Conservation (phyloP, 92 coral and sea anemone genomes). For the Desmophyllum pertusum region DNA sequence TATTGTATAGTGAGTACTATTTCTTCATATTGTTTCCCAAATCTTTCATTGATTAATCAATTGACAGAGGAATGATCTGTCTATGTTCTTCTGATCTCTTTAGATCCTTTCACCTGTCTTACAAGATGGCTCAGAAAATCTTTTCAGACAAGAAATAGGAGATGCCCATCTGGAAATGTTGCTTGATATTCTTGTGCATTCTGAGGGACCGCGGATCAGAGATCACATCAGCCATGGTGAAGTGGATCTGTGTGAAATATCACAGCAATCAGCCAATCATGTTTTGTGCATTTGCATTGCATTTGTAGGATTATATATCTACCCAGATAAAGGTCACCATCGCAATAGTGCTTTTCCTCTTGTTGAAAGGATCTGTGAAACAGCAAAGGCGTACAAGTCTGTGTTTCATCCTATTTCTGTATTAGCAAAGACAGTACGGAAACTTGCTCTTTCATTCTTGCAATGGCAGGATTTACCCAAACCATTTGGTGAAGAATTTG, state of each 20-base stretch:
- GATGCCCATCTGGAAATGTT: constrained; percentile 69
- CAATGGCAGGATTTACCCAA: constrained; percentile 56
- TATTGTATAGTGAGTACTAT: neutral
- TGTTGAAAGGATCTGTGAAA: constrained; percentile 36
- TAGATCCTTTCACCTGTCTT: constrained; percentile 86
- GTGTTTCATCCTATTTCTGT: constrained; percentile 79
- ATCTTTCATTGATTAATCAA: neutral
- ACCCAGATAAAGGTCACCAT: neutral
- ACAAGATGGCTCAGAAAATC: constrained; percentile 74
- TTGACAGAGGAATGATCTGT: neutral
- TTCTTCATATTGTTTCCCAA: neutral
- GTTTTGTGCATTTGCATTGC: constrained; percentile 76
- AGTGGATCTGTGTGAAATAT: constrained; percentile 56
- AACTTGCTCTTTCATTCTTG: constrained; percentile 41
- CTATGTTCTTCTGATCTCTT: constrained; percentile 1
- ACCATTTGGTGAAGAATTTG: constrained; percentile 68
- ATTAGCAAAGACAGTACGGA: constrained; percentile 44
- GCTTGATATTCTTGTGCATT: constrained; percentile 85
- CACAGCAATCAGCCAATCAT: constrained; percentile 76
- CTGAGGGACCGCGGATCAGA: constrained; percentile 88
- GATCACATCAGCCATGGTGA: constrained; percentile 96
- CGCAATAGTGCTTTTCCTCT: neutral
- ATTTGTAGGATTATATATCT: constrained; percentile 58
- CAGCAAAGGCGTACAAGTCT: constrained; percentile 64
- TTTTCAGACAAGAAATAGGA: constrained; percentile 71